These are phyloP conservation scores for Silurus aristotelis DNA, from an alignment of 2,797 vertebrate genomes.

Conservation along the genomic window DNA sequence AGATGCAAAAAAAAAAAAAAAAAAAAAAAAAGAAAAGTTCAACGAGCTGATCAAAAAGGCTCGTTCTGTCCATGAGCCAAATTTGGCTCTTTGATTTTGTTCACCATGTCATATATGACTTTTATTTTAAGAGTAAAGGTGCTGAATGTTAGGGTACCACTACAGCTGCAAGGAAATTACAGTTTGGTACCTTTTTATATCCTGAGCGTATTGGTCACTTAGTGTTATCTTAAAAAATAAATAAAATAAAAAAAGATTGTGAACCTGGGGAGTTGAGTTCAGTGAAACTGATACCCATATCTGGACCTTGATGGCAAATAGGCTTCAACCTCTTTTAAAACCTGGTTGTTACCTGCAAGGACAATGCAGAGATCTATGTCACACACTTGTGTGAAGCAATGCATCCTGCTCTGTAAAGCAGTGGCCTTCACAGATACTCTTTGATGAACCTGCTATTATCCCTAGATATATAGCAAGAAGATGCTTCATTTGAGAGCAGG, in stretches of 20 bases:
- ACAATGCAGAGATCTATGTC: too few relatives aligned
- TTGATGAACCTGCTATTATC: conserved; percentile 47
- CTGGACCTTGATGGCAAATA: not conserved
- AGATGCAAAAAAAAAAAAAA: too few relatives aligned
- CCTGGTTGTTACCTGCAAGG: not conserved
- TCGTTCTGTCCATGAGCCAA: too few relatives aligned
- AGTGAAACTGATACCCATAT: not conserved
- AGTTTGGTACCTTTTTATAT: not conserved
- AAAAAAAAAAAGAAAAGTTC: too few relatives aligned
- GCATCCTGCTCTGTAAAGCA: conserved; percentile 21
- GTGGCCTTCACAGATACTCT: conserved; percentile 22
- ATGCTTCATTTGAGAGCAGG: conserved; percentile 29
- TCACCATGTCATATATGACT: too few relatives aligned
- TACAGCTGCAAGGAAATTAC: not conserved
- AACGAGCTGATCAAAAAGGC: too few relatives aligned
- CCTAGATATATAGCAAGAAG: conserved; percentile 34
- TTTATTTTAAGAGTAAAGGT: not conserved
- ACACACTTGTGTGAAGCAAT: not conserved
- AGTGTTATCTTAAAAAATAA: too few relatives aligned
- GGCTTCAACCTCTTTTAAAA: not conserved
- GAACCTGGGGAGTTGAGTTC: not conserved
- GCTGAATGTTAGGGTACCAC: not conserved
- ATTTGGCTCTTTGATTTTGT: too few relatives aligned
- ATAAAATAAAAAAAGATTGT: not conserved
- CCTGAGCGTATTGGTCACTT: not conserved